Evolutionary conservation across 2,113 vertebrate genomes (phyloP).

Genomic region (Chionodraco myersi): DNA sequence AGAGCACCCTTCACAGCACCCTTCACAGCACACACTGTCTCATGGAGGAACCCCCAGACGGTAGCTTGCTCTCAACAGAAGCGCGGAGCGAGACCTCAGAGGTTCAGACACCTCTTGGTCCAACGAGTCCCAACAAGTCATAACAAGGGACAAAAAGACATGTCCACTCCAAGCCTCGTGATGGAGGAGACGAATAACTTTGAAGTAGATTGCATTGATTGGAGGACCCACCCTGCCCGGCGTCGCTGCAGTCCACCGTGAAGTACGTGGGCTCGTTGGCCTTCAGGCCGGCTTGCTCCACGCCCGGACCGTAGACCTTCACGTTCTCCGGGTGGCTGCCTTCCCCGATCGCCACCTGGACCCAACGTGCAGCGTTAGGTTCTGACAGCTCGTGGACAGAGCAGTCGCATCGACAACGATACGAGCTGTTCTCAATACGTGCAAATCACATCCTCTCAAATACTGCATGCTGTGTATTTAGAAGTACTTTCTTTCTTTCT

Average conservation of each 20-base stretch:
- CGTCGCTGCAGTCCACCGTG: conserved; percentile 95
- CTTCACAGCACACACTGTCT: no score
- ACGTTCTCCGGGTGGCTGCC: conserved; percentile 93
- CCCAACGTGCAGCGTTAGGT: background rate
- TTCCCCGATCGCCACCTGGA: conserved; percentile 91
- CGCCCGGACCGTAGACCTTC: conserved; percentile 92
- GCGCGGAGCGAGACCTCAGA: no score
- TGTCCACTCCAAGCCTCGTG: no score
- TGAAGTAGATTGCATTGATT: no score
- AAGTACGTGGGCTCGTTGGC: conserved; percentile 96
- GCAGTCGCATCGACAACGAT: no score
- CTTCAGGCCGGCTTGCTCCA: conserved; percentile 92
- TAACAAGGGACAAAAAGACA: no score
- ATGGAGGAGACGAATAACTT: no score
- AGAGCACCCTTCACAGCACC: no score
- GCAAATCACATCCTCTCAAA: background rate
- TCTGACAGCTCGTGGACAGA: background rate
- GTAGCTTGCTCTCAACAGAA: no score
- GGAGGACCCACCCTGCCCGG: conserved; percentile 88
- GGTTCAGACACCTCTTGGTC: no score
- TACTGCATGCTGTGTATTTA: background rate
- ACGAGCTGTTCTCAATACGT: background rate
- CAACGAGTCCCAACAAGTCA: no score
- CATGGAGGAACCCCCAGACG: no score
- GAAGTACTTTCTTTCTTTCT: background rate